Conservation (phyloP, 2,888 invertebrate genomes). For the Aspidapion aeneum region DNA sequence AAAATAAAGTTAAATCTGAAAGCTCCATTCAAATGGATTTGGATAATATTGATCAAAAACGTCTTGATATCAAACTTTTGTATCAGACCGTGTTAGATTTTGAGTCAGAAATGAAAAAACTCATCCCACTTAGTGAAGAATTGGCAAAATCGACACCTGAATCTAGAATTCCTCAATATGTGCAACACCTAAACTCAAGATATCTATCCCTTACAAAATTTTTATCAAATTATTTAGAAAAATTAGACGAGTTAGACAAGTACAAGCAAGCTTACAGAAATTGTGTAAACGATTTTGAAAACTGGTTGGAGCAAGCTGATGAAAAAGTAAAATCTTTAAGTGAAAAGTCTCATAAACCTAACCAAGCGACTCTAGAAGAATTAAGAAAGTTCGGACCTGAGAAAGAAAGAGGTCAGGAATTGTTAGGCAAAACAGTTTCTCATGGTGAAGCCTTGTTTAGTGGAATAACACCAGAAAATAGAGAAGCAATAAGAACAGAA, state of each 20-base stretch:
- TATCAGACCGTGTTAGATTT: slow-evolving; percentile 63
- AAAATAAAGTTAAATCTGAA: slow-evolving; percentile 70
- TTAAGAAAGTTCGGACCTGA: slow-evolving; percentile 69
- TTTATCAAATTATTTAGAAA: slow-evolving; percentile 64
- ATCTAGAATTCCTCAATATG: slow-evolving; percentile 76
- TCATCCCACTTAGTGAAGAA: slow-evolving; percentile 66
- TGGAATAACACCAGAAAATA: slow-evolving; percentile 80
- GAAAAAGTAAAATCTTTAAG: slow-evolving; percentile 70
- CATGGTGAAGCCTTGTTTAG: slow-evolving; percentile 82
- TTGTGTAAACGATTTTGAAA: slow-evolving; percentile 65
- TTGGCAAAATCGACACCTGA: slow-evolving; percentile 78
- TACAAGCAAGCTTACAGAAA: slow-evolving; percentile 67
- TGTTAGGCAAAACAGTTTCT: slow-evolving; percentile 78
- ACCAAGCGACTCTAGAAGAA: slow-evolving; percentile 71
- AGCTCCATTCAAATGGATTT: slow-evolving; percentile 68
- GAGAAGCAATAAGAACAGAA: slow-evolving; percentile 81
- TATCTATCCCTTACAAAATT: slow-evolving; percentile 74
- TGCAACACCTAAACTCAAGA: slow-evolving; percentile 71
- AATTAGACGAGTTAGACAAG: slow-evolving; percentile 65
- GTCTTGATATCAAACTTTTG: slow-evolving; percentile 61
- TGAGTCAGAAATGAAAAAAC: slow-evolving; percentile 61
- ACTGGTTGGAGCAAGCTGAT: slow-evolving; percentile 76
- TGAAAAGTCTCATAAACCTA: slow-evolving; percentile 73
- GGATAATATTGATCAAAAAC: slow-evolving; percentile 65
- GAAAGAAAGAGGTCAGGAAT: slow-evolving; percentile 74